Evolutionary conservation across 2,888 invertebrate genomes (phyloP), one percentile per base, ranked within the genome.

Genomic region (Ferdinandea cuprea): DNA sequence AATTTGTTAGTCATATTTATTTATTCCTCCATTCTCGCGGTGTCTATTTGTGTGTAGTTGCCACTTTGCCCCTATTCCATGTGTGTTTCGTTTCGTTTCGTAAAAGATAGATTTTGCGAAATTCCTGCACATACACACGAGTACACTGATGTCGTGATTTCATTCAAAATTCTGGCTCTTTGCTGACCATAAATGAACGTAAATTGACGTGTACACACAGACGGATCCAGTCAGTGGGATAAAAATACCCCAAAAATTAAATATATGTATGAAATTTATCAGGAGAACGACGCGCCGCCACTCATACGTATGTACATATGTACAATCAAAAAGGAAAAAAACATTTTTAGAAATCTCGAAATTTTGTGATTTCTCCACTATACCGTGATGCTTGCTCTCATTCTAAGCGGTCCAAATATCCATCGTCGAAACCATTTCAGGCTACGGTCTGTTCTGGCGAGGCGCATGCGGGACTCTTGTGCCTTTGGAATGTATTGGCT

Each of bases 1-100:
- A 83, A 83, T 83, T 73, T 61, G 78, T 83, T 78, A 83, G 83
- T 83, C 83, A 83, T 68, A 83, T 83, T 78, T 68, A 77, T 76
- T 81, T 76, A 76, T 76, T 76, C 68, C 19, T 42, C 15, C 58
- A 74, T 65, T 68, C 58, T 58, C 56, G 52, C 35, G 61, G 54
- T 59, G 48, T 48, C 77, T 72, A 65, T 68, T 61, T 73, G 25
- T 44, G 54, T 59, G 32, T 48, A 8, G 28, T 40, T 58, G 19
- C 48, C 44, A 54, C 19, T 42, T 44, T 15, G 13, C 7, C 1
- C 17, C 56, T 35, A 9, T 11, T 35, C 25, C 71, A 63, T 50
- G 17, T 65, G 32, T 35, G 56, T 54, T 46, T 61, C 25, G 37
- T 25, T 65, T 25, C 28, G 56, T 54, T 46, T 61, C 25, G 37